Conservation (phyloP, 1,140 invertebrate species). For the Neodiprion fabricii region DNA sequence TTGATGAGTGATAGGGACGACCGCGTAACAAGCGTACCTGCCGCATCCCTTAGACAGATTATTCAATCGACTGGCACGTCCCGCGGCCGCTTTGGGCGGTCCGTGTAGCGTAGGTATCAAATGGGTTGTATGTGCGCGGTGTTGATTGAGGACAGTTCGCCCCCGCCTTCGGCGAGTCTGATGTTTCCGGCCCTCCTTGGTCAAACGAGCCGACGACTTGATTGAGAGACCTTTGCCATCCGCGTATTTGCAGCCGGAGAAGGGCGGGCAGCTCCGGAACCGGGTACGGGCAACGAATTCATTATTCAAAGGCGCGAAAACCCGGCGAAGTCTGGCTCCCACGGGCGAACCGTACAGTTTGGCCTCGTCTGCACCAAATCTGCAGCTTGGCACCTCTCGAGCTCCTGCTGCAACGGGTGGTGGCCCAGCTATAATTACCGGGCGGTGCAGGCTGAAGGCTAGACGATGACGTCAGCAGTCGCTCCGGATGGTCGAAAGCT, state of each 20-base stretch:
- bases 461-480: not conserved
- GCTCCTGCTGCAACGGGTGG: not conserved
- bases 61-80: constrained; percentile 2
- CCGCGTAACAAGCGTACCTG: not conserved
- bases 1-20: not conserved
- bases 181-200: not conserved
- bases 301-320: not conserved
- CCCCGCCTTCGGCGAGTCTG: not conserved
- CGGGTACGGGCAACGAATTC: not conserved
- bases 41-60: not conserved
- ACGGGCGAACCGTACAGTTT: no score
- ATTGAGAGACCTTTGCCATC: not conserved
- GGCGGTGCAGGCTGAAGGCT: not conserved
- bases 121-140: constrained; percentile 17
- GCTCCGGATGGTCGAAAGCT: not conserved
- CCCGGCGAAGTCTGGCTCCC: not conserved
- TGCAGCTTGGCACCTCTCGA: not conserved
- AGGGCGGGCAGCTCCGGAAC: not conserved
- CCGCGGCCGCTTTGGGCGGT: not conserved
- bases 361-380: not conserved
- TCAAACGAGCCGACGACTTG: not conserved
- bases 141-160: constrained; percentile 22
- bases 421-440: not conserved
- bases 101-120: not conserved
- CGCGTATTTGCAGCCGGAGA: not conserved